Evolutionary conservation across 2,888 invertebrate genomes (phyloP).

Genomic region (Lithosia quadra): DNA sequence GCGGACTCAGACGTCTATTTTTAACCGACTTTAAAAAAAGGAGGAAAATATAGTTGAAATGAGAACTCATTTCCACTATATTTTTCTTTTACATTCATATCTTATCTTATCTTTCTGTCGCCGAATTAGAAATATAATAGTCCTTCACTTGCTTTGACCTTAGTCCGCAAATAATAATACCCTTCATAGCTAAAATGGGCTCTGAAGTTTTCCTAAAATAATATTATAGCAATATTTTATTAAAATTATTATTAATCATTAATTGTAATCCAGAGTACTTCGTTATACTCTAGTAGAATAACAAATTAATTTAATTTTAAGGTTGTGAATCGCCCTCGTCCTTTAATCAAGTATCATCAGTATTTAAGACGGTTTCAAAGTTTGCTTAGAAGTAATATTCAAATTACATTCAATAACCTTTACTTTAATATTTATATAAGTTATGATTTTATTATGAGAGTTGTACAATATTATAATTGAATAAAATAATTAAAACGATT

Average conservation of each 20-base stretch:
- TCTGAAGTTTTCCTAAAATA: background rate
- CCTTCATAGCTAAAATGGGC: background rate
- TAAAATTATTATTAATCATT: conserved; percentile 1
- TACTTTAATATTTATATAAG: background rate
- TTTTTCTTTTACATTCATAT: too few species aligned
- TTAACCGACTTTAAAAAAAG: too few species aligned
- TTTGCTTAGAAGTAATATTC: conserved; percentile 19
- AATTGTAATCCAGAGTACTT: background rate
- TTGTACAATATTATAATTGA: background rate
- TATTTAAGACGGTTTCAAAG: conserved; percentile 34
- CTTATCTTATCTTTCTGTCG: too few species aligned
- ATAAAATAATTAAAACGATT: background rate
- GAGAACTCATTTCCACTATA: too few species aligned
- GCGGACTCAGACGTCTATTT: too few species aligned
- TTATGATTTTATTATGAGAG: background rate
- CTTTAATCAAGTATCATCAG: conserved; percentile 25
- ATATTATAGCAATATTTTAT: background rate
- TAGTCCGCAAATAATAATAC: background rate
- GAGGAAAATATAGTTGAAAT: too few species aligned
- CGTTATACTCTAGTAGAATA: conserved; percentile 33
- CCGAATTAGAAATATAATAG: too few species aligned
- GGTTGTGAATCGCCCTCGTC: conserved; percentile 27
- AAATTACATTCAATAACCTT: background rate
- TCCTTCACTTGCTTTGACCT: too few species aligned
- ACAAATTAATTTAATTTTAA: conserved; percentile 46